Evolutionary conservation across 1,140 invertebrate genomes (phyloP), one percentile per base, ranked within the genome.

Genomic region (Meteorus sp.): DNA sequence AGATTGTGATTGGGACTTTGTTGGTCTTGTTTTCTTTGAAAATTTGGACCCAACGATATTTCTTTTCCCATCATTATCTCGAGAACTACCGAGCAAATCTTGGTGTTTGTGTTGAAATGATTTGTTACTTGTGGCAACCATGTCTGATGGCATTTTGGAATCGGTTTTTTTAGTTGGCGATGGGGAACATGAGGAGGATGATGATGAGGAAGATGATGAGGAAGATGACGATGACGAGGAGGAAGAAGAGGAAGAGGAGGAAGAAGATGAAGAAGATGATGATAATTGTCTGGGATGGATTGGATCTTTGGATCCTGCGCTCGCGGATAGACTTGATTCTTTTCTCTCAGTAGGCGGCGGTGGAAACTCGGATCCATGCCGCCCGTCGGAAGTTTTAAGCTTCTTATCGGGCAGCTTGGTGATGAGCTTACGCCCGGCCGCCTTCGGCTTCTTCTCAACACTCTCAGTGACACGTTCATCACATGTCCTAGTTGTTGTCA

Each of bases 351-450:
- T 73, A 87, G 82, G 69, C 85, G 85, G 82, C 84, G 86, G 82
- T 85, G 85, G 82, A 85, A 85, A 82, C 84, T 87, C 82, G 81
- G 81, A 83, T 84, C 86, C 86, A 85, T 85, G 85, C 84, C 85
- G 84, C 85, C 85, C 85, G 84, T 89, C 87, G 86, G 87, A 88
- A 89, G 87, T 89, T 89, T 89, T 89, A 87, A 88, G 87, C 87
- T 90, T 89, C 88, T 88, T 89, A 79, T 89, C 88, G 75, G 86
- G 86, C 83, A 86, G 83, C 83, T 85, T 87, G 71, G n/a, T n/a
- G n/a, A 82, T 83, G 75, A 84, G 80, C 80, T 82, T 84, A 73
- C 80, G 80, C 68, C 78, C 81, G 66, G 82, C 82, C 59, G 81
- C 82, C 56, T 59, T 48, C 50, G 59, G 48, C 31, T 62, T 66